Base-by-base conservation (phyloP, 2,888 invertebrate species). In the Punctoribates punctum region DNA sequence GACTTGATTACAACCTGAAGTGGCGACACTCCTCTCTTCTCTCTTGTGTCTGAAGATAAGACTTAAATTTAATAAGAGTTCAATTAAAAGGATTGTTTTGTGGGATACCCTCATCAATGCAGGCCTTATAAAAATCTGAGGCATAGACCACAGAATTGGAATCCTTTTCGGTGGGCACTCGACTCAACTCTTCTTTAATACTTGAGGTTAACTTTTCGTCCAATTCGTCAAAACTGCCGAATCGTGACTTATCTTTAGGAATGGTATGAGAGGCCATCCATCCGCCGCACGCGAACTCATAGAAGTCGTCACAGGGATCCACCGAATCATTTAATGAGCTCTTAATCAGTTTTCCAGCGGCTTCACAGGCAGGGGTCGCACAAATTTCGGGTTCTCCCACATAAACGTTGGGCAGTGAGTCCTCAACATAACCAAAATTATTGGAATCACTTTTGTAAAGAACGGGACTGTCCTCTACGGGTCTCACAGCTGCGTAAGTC, bases 1-100 rank as follows among this genome's bases (percentile, higher is more conserved):
- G 73, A n/a, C 15, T 76, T 57, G 11, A 76, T 27, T 9, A 25
- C 51, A 11, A n/a, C 38, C 20, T 15, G 3, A 8, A 76, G 54
- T 76, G 78, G 73, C 77, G 77, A 79, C 80, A 79, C 78, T 82
- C 82, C 72, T 77, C 77, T 29, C 81, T 81, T 23, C 80, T 79
- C 48, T 79, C 78, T 23, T 79, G 75, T 80, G 80, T 73, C 25
- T 65, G 20, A 51, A 42, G 11, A 42, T 1, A 5, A 42, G 11
- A 42, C 1, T 42, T 42, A 13, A 42, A 1, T 13, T 42, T 42
- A 27, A 48, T 46, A 57, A 23, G 0, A 54, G 29, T 38, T 11
- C 17, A 11, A 5, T 73, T 17, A 20, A 42, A 38, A 42, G 9
- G 25, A 8, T 6, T 17, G 11, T 17, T 11, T 20, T 15, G 46